Evolutionary conservation across 1,140 invertebrate genomes (phyloP).

Genomic region (Drosophila punjabiensis): DNA sequence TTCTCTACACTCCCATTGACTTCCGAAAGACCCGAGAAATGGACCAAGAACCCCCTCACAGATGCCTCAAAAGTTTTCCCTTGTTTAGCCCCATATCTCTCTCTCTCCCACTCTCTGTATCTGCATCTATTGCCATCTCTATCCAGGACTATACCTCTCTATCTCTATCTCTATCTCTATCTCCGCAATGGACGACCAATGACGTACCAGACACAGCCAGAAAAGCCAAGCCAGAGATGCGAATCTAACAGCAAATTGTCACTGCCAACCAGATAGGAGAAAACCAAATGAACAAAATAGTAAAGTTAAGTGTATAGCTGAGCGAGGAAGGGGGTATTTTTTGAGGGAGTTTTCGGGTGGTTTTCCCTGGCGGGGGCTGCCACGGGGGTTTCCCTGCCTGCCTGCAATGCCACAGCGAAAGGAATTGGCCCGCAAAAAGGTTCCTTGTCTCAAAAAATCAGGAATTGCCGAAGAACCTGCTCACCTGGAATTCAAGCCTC

Average conservation of each 20-base stretch:
- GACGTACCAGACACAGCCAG: conserved; percentile 52
- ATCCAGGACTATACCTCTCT: conserved; percentile 4
- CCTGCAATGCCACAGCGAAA: conserved; percentile 23
- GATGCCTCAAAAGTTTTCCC: conserved; percentile 42
- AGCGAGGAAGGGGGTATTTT: neutral
- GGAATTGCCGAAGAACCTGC: conserved; percentile 39
- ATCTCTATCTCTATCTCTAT: neutral
- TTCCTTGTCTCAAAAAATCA: conserved; percentile 46
- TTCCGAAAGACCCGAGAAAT: conserved; percentile 26
- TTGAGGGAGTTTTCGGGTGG: neutral
- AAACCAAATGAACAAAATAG: conserved; percentile 36
- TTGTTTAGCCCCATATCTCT: conserved; percentile 1
- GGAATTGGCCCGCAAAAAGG: conserved; percentile 27
- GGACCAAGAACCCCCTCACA: conserved; percentile 65
- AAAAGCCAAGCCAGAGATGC: conserved; percentile 68
- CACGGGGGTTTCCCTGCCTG: neutral
- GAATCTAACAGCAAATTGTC: conserved; percentile 60
- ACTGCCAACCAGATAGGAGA: conserved; percentile 35
- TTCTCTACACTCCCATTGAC: neutral
- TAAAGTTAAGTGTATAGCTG: conserved; percentile 20
- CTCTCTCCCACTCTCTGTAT: neutral
- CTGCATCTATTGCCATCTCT: neutral
- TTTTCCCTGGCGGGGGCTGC: neutral
- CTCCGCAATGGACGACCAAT: conserved; percentile 42
- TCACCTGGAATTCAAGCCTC: conserved; percentile 37